Percentiles rank a stretch among this genome's conserved stretches.
Evolutionary conservation across 2,113 vertebrate species (phyloP).

Genomic region (Eleginops maclovinus): DNA sequence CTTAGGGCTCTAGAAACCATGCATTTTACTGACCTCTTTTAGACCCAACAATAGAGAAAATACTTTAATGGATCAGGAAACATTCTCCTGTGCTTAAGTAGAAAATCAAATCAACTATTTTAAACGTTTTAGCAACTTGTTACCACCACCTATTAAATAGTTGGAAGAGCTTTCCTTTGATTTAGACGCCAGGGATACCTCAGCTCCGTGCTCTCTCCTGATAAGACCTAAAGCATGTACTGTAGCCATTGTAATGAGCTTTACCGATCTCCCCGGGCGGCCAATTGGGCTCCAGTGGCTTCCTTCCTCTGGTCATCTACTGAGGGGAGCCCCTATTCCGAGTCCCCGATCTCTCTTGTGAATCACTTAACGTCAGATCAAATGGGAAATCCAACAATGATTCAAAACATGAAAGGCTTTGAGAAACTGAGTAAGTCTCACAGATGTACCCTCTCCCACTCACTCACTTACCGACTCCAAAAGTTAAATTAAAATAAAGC

Average conservation of each 20-base stretch:
- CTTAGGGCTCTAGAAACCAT: too few relatives aligned
- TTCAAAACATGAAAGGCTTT: slow-evolving; percentile 70
- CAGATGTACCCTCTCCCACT: slow-evolving; percentile 29
- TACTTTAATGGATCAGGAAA: background rate
- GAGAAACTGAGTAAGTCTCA: slow-evolving; percentile 58
- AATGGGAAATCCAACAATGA: slow-evolving; percentile 75
- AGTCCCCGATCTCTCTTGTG: slow-evolving; percentile 35
- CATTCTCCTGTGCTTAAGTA: background rate
- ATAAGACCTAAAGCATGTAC: background rate
- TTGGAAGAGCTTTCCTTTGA: background rate
- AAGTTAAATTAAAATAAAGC: slow-evolving; percentile 31
- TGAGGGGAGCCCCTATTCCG: slow-evolving; percentile 3
- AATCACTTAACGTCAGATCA: slow-evolving; percentile 70
- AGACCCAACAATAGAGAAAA: too few relatives aligned
- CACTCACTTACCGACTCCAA: background rate
- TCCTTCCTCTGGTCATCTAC: slow-evolving; percentile 21
- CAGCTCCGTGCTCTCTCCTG: background rate
- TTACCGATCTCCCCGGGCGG: background rate
- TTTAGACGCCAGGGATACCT: background rate
- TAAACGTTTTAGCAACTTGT: background rate
- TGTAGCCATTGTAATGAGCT: slow-evolving; percentile 7
- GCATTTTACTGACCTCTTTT: too few relatives aligned
- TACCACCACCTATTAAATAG: background rate
- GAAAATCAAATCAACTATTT: background rate
- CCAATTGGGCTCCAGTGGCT: slow-evolving; percentile 23